Evolutionary conservation across 2,888 invertebrate species (phyloP), one percentile per base, ranked within the genome.

Genomic region (Agrochola circellaris): DNA sequence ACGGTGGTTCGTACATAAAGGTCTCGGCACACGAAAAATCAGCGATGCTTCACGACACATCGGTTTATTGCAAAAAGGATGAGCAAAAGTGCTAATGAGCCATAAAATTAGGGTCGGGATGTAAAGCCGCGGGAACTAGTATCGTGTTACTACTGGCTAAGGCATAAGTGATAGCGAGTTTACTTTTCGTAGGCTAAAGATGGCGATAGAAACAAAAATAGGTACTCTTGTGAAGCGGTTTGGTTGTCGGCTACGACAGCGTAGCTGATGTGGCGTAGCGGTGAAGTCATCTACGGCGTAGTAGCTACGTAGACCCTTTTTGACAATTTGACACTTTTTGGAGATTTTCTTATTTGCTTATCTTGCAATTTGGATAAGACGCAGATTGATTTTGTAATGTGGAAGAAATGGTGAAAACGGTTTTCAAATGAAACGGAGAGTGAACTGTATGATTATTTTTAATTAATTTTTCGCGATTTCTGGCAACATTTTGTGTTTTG

Each of bases 71-170:
- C 94, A 95, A 95, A 96, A 95, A 93, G 65, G 93, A 95, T 94
- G 92, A 91, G 91, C 90, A 91, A 91, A 93, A 93, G 89, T 91
- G 88, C 88, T 94, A 96, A 96, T 96, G 96, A 96, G 96, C 90
- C 94, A 93, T 91, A 92, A 96, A 96, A 96, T 96, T 96, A 95
- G 96, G 96, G 96, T 93, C 92, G 92, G 91, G 90, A 90, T 90
- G 92, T 91, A 90, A 91, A 91, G 90, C 90, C 90, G 89, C 86
- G 88, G 83, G 79, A 84, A 83, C 85, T 89, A 89, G 93, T 95
- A 93, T 96, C 92, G 88, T 61, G 88, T 96, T 96, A 94, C 95
- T 17, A 51, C 30, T 78, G 82, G 6, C 56, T 75, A 80, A 91
- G 82, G 30, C 13, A 89, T 20, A 65, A 77, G 88, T 81, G 82